phyloP scores from a whole-genome alignment of 2,113 vertebrate species.

The Chiloscyllium plagiosum region DNA sequence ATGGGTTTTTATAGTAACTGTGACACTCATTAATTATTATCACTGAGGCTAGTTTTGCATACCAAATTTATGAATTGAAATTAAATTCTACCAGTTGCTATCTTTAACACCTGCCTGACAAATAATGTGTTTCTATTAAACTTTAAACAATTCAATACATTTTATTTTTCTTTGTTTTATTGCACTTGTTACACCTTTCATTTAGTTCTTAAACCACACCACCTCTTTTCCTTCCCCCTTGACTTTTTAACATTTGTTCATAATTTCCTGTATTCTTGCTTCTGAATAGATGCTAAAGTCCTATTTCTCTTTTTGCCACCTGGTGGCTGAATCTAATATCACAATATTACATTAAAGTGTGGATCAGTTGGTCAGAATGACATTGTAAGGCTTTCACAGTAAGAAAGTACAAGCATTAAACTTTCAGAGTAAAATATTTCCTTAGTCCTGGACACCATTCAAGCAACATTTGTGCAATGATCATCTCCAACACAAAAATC shows the following conservation, averaged over 20 bases:
- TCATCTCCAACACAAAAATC: too few relatives aligned
- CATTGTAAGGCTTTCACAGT: neutral
- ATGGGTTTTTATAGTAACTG: too few relatives aligned
- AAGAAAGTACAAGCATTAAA: neutral
- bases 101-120: neutral
- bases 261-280: neutral
- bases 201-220: neutral
- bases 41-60: too few relatives aligned
- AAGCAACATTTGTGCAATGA: too few relatives aligned
- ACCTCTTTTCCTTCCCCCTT: too few relatives aligned
- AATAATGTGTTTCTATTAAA: neutral
- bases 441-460: neutral
- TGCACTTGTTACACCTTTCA: neutral
- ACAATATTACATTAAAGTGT: neutral
- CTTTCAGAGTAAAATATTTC: neutral
- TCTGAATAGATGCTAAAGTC: neutral
- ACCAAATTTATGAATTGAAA: too few relatives aligned
- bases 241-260: neutral
- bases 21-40: too few relatives aligned
- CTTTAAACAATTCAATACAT: neutral
- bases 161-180: neutral
- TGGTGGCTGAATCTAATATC: neutral
- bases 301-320: conserved; percentile 4
- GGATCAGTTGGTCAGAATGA: neutral
- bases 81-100: too few relatives aligned